Evolutionary conservation across 2,888 invertebrate species (phyloP).

Genomic region (Actias luna): DNA sequence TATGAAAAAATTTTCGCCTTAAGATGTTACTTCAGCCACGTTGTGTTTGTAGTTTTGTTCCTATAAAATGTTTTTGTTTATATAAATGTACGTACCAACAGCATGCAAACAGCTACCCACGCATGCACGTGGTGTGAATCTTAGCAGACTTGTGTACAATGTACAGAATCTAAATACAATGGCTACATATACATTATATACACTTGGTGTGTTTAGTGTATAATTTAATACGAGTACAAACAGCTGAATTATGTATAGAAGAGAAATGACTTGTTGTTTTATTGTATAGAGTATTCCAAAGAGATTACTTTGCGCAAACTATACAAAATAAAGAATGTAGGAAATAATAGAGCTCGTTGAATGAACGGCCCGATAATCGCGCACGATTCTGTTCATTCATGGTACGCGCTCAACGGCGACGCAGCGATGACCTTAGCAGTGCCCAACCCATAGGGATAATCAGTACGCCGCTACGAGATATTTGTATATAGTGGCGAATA

Average conservation of each 20-base stretch:
- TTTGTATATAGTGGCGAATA: slow-evolving; percentile 47
- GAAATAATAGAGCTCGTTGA: slow-evolving; percentile 62
- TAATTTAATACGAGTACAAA: background rate
- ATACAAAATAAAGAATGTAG: slow-evolving; percentile 34
- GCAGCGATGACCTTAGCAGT: slow-evolving; percentile 56
- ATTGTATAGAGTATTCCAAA: background rate
- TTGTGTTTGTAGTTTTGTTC: background rate
- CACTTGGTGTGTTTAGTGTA: background rate
- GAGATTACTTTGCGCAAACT: slow-evolving; percentile 3
- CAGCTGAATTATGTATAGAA: background rate
- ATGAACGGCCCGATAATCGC: slow-evolving; percentile 46
- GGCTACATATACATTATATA: slow-evolving; percentile 12
- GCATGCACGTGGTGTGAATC: slow-evolving; percentile 16
- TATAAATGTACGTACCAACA: background rate
- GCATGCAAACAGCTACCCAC: slow-evolving; percentile 9
- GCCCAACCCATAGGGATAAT: slow-evolving; percentile 47
- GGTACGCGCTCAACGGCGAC: slow-evolving; percentile 53
- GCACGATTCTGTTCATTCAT: slow-evolving; percentile 61
- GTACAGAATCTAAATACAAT: slow-evolving; percentile 20
- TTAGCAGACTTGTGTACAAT: slow-evolving; percentile 17
- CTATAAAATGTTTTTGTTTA: slow-evolving; percentile 1
- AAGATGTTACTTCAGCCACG: background rate
- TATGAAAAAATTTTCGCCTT: background rate
- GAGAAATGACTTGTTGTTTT: background rate
- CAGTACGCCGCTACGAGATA: slow-evolving; percentile 32